phyloP scores from a whole-genome alignment of 1,140 invertebrate species.

The Atta cephalotes region DNA sequence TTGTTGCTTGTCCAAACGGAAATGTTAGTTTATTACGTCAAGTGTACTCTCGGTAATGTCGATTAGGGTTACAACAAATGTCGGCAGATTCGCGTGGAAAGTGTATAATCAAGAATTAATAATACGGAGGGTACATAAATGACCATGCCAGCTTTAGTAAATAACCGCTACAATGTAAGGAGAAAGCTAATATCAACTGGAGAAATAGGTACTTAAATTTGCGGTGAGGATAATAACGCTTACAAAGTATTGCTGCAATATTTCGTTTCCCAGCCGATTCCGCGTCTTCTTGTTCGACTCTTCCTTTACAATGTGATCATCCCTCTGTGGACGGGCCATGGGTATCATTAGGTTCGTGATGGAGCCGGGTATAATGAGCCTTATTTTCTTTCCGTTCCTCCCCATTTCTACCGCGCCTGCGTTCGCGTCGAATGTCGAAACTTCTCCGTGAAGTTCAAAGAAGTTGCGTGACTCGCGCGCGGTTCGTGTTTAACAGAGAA shows the following conservation, averaged over 20 bases:
- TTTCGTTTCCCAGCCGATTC: constrained; percentile 34
- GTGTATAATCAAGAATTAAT: background rate
- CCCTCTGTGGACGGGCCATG: constrained; percentile 36
- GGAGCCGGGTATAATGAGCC: constrained; percentile 52
- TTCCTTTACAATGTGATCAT: constrained; percentile 46
- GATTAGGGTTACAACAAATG: background rate
- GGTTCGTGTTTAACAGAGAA: constrained; percentile 36
- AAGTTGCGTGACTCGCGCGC: constrained; percentile 50
- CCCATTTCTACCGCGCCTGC: constrained; percentile 13
- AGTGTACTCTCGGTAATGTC: background rate
- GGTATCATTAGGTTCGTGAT: constrained; percentile 59
- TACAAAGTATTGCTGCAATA: constrained; percentile 14
- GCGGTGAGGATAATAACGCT: constrained; percentile 39
- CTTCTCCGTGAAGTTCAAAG: constrained; percentile 47
- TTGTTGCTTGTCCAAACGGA: background rate
- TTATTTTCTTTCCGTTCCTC: constrained; percentile 50
- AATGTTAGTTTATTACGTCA: background rate
- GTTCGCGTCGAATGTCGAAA: constrained; percentile 55
- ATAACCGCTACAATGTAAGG: constrained; percentile 33
- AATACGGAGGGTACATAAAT: background rate
- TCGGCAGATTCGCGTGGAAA: background rate
- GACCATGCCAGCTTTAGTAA: background rate
- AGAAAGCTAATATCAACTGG: constrained; percentile 30
- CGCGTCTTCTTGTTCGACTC: constrained; percentile 23
- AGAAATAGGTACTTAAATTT: constrained; percentile 17